Conservation (phyloP, 2,113 vertebrate genomes). For the Pica pica region DNA sequence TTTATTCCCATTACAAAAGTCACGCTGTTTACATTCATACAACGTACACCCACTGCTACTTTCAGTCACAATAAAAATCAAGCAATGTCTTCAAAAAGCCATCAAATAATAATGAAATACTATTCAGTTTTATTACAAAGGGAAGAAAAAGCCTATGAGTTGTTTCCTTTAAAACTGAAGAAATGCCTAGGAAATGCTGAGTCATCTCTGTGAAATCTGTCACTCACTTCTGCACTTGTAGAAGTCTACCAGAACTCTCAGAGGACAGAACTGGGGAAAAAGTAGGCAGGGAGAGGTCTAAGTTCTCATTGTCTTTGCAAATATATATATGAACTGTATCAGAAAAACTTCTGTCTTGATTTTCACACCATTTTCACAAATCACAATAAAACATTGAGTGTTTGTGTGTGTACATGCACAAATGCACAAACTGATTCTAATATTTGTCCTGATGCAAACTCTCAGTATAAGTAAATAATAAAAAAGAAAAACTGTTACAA, state of each 20-base stretch:
- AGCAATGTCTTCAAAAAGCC: neutral
- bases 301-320: neutral
- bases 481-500: neutral
- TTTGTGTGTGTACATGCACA: neutral
- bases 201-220: neutral
- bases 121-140: neutral
- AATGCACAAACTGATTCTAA: neutral
- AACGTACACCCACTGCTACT: accelerated
- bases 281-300: neutral
- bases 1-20: neutral
- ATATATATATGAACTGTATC: neutral
- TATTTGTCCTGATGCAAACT: neutral
- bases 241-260: neutral
- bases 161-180: neutral
- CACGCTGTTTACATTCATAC: neutral
- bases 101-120: neutral
- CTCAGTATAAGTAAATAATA: neutral
- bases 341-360: neutral
- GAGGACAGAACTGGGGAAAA: neutral
- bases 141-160: neutral
- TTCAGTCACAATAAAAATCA: constrained; percentile 2
- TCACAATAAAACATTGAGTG: neutral
- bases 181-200: neutral
- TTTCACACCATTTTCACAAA: neutral
- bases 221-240: neutral